Percentiles rank a stretch among this genome's conserved stretches.
phyloP scores from a whole-genome alignment of 2,113 vertebrate genomes.

The Gobius niger region DNA sequence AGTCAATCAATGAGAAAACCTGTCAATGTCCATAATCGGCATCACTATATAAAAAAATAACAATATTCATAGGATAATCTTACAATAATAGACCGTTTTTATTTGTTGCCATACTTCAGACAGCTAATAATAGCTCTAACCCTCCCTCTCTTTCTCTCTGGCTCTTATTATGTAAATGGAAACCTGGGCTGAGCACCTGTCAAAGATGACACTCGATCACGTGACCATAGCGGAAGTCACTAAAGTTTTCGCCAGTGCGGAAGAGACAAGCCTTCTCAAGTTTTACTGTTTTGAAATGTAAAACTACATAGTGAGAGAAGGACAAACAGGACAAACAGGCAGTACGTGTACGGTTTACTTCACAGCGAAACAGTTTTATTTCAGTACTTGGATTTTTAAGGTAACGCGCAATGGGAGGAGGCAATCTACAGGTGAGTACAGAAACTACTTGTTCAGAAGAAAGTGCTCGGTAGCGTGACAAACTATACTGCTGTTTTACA shows the following conservation, averaged over 20 bases:
- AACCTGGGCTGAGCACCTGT: neutral
- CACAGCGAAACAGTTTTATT: neutral
- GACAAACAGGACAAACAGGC: neutral
- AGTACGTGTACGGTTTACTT: neutral
- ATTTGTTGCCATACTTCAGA: no score
- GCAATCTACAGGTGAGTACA: slow-evolving; percentile 73
- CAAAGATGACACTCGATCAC: slow-evolving; percentile 28
- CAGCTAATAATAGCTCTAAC: no score
- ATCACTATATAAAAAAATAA: no score
- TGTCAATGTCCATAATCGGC: no score
- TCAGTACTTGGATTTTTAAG: neutral
- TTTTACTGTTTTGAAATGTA: slow-evolving; percentile 9
- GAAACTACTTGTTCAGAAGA: neutral
- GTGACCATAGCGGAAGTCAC: slow-evolving; percentile 60
- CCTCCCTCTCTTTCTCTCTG: no score
- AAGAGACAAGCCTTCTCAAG: slow-evolving; percentile 34
- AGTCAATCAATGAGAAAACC: no score
- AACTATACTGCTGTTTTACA: neutral
- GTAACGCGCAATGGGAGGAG: slow-evolving; percentile 41
- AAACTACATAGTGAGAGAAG: neutral
- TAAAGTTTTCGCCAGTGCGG: slow-evolving; percentile 34
- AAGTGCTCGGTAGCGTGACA: slow-evolving; percentile 5
- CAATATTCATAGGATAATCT: no score
- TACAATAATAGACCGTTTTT: no score
- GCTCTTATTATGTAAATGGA: no score